phyloP scores from a whole-genome alignment of 2,797 vertebrate species.

The Channa striata region DNA sequence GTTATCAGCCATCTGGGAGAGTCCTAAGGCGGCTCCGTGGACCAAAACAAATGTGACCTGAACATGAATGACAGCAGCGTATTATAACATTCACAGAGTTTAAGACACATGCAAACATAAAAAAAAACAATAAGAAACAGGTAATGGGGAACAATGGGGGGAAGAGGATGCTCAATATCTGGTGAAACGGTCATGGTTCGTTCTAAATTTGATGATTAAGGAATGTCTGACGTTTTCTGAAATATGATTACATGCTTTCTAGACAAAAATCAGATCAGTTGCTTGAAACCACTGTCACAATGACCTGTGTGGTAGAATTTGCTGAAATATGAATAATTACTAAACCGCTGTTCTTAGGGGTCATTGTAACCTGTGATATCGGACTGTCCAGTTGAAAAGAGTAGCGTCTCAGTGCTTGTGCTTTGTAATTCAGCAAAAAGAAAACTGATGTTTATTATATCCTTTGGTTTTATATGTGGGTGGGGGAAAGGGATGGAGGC shows the following conservation, averaged over 20 bases:
- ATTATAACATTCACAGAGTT: conserved; percentile 16
- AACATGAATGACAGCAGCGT: conserved; percentile 53
- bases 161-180: neutral
- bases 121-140: conserved; percentile 1
- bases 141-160: neutral
- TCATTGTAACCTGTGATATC: too few species aligned
- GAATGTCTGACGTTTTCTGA: neutral
- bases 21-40: conserved; percentile 58
- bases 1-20: conserved; percentile 78
- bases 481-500: too few species aligned
- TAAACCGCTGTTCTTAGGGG: too few species aligned
- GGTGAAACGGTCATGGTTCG: neutral
- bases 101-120: conserved; percentile 32
- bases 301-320: neutral
- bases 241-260: neutral
- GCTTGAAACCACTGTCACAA: neutral
- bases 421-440: too few species aligned
- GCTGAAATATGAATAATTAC: neutral
- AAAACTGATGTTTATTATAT: too few species aligned
- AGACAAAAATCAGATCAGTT: neutral
- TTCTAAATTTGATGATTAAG: neutral
- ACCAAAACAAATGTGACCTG: conserved; percentile 72
- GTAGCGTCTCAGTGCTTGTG: too few species aligned
- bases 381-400: too few species aligned
- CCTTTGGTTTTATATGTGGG: too few species aligned